Percentiles rank a stretch among this genome's conserved stretches.
Conservation (phyloP, 1,140 invertebrate species). For the Varroa destructor region DNA sequence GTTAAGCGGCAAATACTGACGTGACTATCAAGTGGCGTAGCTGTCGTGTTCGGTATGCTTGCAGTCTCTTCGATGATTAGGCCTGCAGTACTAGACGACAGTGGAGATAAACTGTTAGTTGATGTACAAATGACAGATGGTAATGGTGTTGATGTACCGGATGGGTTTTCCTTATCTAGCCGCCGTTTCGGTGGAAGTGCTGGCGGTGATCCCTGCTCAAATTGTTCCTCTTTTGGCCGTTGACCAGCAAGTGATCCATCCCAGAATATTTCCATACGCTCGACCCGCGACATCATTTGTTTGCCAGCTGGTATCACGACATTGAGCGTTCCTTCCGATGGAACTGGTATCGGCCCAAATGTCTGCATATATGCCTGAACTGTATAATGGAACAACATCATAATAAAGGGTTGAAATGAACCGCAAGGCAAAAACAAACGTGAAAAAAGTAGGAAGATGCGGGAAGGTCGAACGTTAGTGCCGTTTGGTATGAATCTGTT, state of each 20-base stretch:
- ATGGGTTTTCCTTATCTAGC: slow-evolving; percentile 37
- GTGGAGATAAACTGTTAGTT: slow-evolving; percentile 34
- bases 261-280: slow-evolving; percentile 12
- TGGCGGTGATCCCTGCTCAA: slow-evolving; percentile 45
- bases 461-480: no score
- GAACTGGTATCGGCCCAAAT: slow-evolving; percentile 48
- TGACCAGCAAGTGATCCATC: neutral
- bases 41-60: slow-evolving; percentile 18
- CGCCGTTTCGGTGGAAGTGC: slow-evolving; percentile 61
- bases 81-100: slow-evolving; percentile 29
- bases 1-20: neutral
- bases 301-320: slow-evolving; percentile 5
- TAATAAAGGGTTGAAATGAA: slow-evolving; percentile 26
- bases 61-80: slow-evolving; percentile 34
- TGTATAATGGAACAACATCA: slow-evolving; percentile 43
- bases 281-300: slow-evolving; percentile 30
- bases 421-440: slow-evolving; percentile 37
- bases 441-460: no score
- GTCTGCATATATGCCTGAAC: slow-evolving; percentile 93
- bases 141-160: slow-evolving; percentile 37
- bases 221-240: neutral
- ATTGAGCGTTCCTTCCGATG: neutral
- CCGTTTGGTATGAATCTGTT: no score
- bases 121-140: slow-evolving; percentile 30
- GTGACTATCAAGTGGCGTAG: slow-evolving; percentile 8